Percentiles rank a stretch among this genome's conserved stretches.
Conservation (phyloP, 2,797 vertebrate species). For the Cynopterus sphinx region DNA sequence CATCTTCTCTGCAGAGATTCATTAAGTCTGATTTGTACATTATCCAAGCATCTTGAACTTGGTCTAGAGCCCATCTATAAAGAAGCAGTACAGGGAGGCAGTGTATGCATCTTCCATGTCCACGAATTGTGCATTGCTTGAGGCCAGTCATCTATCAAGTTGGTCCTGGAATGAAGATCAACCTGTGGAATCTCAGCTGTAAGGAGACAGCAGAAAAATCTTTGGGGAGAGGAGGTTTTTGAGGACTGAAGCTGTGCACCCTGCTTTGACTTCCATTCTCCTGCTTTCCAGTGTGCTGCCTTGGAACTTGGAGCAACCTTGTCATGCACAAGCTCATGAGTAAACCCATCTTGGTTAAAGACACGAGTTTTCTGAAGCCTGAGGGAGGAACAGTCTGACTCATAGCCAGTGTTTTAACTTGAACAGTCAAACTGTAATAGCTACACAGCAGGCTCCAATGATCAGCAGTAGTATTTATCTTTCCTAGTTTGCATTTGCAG, state of each 20-base stretch:
- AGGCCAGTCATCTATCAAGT: conserved; percentile 79
- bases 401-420: conserved; percentile 62
- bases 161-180: conserved; percentile 63
- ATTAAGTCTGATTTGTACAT: conserved; percentile 75
- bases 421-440: conserved; percentile 55
- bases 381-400: conserved; percentile 57
- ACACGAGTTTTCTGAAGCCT: conserved; percentile 56
- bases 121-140: conserved; percentile 79
- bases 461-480: conserved; percentile 66
- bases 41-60: conserved; percentile 80
- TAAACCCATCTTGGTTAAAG: conserved; percentile 32
- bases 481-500: conserved; percentile 58
- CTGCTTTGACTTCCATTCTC: not conserved
- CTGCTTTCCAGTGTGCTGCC: conserved; percentile 30
- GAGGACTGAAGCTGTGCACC: conserved; percentile 29
- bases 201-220: conserved; percentile 60
- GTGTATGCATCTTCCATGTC: conserved; percentile 58
- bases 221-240: conserved; percentile 52
- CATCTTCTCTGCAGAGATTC: conserved; percentile 81
- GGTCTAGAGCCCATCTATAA: conserved; percentile 81
- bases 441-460: conserved; percentile 54
- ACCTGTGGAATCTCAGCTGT: conserved; percentile 66
- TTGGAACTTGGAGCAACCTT: conserved; percentile 23
- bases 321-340: not conserved
- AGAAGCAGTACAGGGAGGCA: conserved; percentile 65